A percentile compares a stretch with the other conserved stretches of the same genome.
Conservation (phyloP, 2,888 invertebrate genomes). For the Spialia ferax region DNA sequence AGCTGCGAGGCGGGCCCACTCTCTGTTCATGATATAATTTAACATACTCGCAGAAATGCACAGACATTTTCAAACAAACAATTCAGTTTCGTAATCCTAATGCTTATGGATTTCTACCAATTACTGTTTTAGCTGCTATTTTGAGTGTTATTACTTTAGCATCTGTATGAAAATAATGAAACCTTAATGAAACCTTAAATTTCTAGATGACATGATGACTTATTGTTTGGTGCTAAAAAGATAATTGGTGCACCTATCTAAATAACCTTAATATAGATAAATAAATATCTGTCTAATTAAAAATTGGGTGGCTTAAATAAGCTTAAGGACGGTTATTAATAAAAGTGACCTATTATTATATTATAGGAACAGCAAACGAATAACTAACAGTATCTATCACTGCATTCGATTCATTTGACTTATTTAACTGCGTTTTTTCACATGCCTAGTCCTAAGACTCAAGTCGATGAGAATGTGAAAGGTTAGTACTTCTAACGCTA, state of each 20-base stretch:
- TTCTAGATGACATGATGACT: too few species aligned
- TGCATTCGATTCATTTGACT: too few species aligned
- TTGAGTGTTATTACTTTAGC: not conserved
- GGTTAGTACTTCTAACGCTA: not conserved
- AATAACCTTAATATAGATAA: too few species aligned
- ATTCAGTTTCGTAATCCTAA: not conserved
- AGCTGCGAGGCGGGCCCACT: not conserved
- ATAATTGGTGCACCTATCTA: too few species aligned
- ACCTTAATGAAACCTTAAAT: too few species aligned
- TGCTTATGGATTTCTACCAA: not conserved
- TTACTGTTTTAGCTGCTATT: not conserved
- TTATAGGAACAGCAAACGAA: too few species aligned
- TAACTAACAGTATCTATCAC: too few species aligned
- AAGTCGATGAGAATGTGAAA: not conserved
- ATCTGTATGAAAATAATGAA: not conserved
- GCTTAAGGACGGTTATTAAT: too few species aligned
- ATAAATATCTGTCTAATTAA: too few species aligned
- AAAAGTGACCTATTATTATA: too few species aligned
- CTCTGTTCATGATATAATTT: constrained; percentile 1
- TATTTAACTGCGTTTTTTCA: not conserved
- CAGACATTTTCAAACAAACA: not conserved
- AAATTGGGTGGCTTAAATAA: too few species aligned
- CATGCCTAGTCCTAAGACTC: not conserved
- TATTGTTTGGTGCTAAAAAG: too few species aligned
- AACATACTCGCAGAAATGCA: not conserved